Percentiles rank a stretch among this genome's conserved stretches.
Evolutionary conservation across 23 tunicate genomes (phyloP).

Genomic region (Botrylloides violaceus): DNA sequence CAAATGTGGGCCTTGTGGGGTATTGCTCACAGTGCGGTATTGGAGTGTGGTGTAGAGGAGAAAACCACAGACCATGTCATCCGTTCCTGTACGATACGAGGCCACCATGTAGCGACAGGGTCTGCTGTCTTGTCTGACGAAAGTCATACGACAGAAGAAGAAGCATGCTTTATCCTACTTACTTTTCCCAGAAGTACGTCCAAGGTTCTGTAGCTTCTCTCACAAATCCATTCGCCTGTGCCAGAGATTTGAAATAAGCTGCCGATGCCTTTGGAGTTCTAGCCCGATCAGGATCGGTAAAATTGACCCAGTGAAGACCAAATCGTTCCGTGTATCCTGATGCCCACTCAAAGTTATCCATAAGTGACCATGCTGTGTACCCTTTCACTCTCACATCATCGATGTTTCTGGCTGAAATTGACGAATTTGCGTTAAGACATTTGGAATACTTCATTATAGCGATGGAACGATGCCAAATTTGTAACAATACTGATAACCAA

Average conservation of each 20-base stretch:
- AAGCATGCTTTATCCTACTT: neutral
- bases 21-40: too few relatives aligned
- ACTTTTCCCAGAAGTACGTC: slow-evolving; percentile 68
- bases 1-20: too few relatives aligned
- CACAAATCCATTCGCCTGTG: slow-evolving; percentile 31
- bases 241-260: slow-evolving; percentile 38
- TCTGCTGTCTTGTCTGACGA: neutral
- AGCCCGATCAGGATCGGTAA: slow-evolving; percentile 64
- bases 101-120: too few relatives aligned
- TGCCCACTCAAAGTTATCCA: slow-evolving; percentile 99
- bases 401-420: slow-evolving; percentile 51
- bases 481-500: too few relatives aligned
- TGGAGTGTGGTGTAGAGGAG: too few relatives aligned
- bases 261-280: slow-evolving; percentile 72
- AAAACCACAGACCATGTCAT: too few relatives aligned
- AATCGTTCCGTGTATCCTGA: slow-evolving; percentile 86
- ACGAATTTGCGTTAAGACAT: too few relatives aligned
- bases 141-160: neutral
- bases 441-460: too few relatives aligned
- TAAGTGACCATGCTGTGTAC: slow-evolving; percentile 97
- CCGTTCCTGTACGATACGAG: too few relatives aligned
- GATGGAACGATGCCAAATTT: too few relatives aligned
- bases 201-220: slow-evolving; percentile 60
- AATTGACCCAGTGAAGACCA: slow-evolving; percentile 95
- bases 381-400: slow-evolving; percentile 86